Evolutionary conservation across 2,888 invertebrate genomes (phyloP).

Genomic region (Patella pellucida): DNA sequence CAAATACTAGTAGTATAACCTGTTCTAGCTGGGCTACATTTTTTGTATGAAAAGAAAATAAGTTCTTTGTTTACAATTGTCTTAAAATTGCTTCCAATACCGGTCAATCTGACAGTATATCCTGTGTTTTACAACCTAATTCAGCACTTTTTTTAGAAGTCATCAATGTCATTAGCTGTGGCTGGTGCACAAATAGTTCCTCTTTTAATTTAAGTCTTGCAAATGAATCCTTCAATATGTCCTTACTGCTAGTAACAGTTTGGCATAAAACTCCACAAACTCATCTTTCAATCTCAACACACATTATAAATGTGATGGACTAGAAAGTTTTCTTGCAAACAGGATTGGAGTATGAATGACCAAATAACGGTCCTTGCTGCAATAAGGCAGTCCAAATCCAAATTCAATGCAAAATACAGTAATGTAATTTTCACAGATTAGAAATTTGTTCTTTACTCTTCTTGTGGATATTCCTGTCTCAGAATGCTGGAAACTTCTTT

Average conservation of each 20-base stretch:
- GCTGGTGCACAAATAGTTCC: background rate
- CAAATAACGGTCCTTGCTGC: background rate
- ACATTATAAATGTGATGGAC: background rate
- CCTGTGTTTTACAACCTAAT: background rate
- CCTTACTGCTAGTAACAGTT: background rate
- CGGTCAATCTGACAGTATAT: background rate
- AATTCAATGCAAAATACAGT: background rate
- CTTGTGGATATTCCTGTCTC: too few species aligned
- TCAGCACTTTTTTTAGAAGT: background rate
- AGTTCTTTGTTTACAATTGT: background rate
- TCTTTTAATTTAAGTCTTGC: background rate
- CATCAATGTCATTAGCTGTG: background rate
- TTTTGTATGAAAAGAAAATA: background rate
- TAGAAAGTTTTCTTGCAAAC: background rate
- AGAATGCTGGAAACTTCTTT: too few species aligned
- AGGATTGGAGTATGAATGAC: background rate
- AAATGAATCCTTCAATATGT: background rate
- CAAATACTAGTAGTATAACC: background rate
- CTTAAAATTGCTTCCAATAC: background rate
- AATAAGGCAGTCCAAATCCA: background rate
- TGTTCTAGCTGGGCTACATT: background rate
- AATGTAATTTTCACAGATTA: background rate
- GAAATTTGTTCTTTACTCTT: background rate
- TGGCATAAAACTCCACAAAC: background rate
- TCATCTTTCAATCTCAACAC: background rate